Evolutionary conservation across 2,113 vertebrate species (phyloP).

Genomic region (Podilymbus podiceps): DNA sequence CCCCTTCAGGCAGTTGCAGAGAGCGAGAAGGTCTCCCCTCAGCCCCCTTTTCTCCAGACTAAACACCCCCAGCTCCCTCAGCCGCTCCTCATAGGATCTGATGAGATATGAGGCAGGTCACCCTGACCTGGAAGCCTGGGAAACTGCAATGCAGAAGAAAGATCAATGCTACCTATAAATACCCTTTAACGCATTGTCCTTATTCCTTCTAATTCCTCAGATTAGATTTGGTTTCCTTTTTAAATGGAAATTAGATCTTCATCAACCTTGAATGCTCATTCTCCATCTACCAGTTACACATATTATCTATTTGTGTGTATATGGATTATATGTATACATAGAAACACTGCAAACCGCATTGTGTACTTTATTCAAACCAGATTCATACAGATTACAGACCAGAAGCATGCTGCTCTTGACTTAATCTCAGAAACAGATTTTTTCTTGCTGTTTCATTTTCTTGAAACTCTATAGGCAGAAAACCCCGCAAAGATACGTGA

Average conservation of each 20-base stretch:
- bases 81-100: not conserved
- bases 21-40: too few species aligned
- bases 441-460: not conserved
- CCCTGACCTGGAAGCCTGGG: not conserved
- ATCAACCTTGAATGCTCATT: not conserved
- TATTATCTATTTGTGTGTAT: not conserved
- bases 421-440: not conserved
- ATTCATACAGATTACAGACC: not conserved
- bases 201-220: not conserved
- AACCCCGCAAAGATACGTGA: not conserved
- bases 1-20: too few species aligned
- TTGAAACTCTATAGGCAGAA: not conserved
- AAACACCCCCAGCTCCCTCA: too few species aligned
- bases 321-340: not conserved
- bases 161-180: not conserved
- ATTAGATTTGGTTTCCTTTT: not conserved
- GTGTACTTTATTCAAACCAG: not conserved
- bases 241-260: slow-evolving; percentile 22
- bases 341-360: not conserved
- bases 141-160: not conserved
- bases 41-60: too few species aligned
- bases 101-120: not conserved
- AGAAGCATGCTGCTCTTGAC: not conserved
- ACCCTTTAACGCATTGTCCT: not conserved
- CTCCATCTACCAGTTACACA: not conserved